Base-by-base conservation (phyloP, 1,140 invertebrate species). In the Drosophila bipectinata region DNA sequence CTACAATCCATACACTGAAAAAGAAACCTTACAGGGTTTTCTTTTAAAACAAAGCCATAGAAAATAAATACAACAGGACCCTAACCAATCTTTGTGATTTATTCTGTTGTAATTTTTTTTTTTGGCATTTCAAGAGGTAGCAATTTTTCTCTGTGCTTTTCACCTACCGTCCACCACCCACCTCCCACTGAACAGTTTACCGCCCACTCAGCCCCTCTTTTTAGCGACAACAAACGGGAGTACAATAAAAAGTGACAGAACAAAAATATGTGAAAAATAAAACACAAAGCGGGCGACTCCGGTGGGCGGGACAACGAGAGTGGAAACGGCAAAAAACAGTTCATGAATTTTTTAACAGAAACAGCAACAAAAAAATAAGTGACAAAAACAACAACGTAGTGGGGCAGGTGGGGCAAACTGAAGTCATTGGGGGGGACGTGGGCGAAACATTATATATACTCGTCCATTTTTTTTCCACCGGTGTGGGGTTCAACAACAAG, bases 251-350 rank as follows among this genome's bases (percentile, higher is more conserved):
- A 85, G 82, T 85, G 82, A 81, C 82, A 85, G 82, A 81, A 81
- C 77, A 85, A 77, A 85, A 85, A 85, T 85, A 85, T 85, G 82
- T 87, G 81, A 77, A 85, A 87, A 87, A 85, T 85, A 80, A 85
- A 84, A 84, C 80, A 84, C 47, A 53, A 41, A 75, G 52, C 53
- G 60, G 61, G 72, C 49, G 58, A 63, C 34, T 53, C 69, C 48
- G 44, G 15, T 37, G 49, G 68, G 51, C 34, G 24, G 51, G 3
- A 5, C 15, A 34, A 39, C 32, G 57, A 30, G 57, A 41, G 51
- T 73, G 71, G 39, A 60, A 55, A 41, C 26, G 69, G 77, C 63
- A 84, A 37, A 80, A 84, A 84, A 85, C 81, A 84, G 81, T 84
- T 85, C 81, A 84, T 84, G 81, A 85, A 85, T 85, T 87, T 85